A percentile compares a stretch with the other conserved stretches of the same genome.
phyloP scores from a whole-genome alignment of 2,797 vertebrate species.

The Gobionotothen gibberifrons region DNA sequence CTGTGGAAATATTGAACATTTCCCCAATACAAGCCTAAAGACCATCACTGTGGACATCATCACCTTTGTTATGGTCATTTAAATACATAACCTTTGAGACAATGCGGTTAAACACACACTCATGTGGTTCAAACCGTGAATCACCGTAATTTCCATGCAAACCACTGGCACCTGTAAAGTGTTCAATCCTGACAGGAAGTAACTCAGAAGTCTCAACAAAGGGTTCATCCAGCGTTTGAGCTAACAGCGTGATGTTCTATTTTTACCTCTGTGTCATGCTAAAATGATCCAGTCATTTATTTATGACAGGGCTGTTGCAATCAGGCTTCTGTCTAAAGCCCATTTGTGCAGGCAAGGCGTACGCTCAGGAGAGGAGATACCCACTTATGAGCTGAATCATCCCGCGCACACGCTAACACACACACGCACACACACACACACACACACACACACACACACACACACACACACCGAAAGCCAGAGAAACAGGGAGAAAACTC shows the following conservation, averaged over 20 bases:
- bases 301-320: slow-evolving; percentile 65
- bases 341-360: slow-evolving; percentile 38
- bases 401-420: background rate
- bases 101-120: background rate
- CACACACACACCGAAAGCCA: background rate
- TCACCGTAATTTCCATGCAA: background rate
- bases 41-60: background rate
- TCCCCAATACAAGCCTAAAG: background rate
- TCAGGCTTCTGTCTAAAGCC: slow-evolving; percentile 50
- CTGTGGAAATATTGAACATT: slow-evolving; percentile 1
- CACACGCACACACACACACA: background rate
- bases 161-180: slow-evolving; percentile 1
- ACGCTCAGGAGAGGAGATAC: slow-evolving; percentile 56
- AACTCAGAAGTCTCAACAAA: slow-evolving; percentile 57
- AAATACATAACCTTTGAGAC: slow-evolving; percentile 7
- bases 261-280: slow-evolving; percentile 62
- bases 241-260: slow-evolving; percentile 57
- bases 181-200: slow-evolving; percentile 26
- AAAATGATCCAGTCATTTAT: slow-evolving; percentile 70
- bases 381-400: slow-evolving; percentile 46
- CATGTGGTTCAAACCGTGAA: slow-evolving; percentile 19
- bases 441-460: slow-evolving; percentile 2
- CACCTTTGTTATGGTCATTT: background rate
- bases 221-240: slow-evolving; percentile 41
- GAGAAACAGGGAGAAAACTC: slow-evolving; percentile 21